Conservation (phyloP, 2,113 vertebrate species). For the Menidia beryllina region DNA sequence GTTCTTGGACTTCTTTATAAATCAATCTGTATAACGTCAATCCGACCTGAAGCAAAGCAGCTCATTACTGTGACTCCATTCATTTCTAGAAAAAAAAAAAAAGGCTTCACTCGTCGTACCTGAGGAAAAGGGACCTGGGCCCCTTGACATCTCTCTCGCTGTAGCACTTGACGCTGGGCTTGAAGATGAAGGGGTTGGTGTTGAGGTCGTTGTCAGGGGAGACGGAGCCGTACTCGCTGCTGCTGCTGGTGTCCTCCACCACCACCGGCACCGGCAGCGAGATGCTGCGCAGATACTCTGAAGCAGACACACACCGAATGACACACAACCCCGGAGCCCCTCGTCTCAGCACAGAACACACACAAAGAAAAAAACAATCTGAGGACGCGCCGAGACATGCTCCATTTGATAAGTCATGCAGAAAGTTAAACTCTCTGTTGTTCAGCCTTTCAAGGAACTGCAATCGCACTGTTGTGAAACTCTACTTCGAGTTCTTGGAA, state of each 20-base stretch:
- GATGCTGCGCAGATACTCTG: slow-evolving; percentile 96
- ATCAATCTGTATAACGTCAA: neutral
- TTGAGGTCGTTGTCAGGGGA: slow-evolving; percentile 96
- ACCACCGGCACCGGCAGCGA: slow-evolving; percentile 96
- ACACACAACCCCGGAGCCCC: neutral
- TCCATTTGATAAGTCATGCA: too few species aligned
- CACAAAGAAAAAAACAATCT: neutral
- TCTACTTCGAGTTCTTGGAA: slow-evolving; percentile 50
- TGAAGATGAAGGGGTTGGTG: slow-evolving; percentile 94
- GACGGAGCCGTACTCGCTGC: slow-evolving; percentile 97
- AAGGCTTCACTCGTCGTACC: slow-evolving; percentile 74
- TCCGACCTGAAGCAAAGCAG: neutral
- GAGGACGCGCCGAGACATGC: neutral
- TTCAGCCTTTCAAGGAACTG: slow-evolving; percentile 11
- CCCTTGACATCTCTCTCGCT: slow-evolving; percentile 93
- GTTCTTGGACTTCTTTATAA: neutral
- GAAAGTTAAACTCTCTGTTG: slow-evolving; percentile 3
- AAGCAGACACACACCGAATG: neutral
- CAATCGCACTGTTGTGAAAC: slow-evolving; percentile 29
- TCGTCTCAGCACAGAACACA: too few species aligned
- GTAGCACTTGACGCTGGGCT: slow-evolving; percentile 92
- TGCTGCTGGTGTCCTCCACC: slow-evolving; percentile 96
- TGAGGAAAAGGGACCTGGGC: slow-evolving; percentile 90
- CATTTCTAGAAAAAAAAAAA: neutral
- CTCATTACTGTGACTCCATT: neutral